These are phyloP conservation scores for Emberiza fucata DNA, from an alignment of 2,113 vertebrate species.

Conservation along the genomic window DNA sequence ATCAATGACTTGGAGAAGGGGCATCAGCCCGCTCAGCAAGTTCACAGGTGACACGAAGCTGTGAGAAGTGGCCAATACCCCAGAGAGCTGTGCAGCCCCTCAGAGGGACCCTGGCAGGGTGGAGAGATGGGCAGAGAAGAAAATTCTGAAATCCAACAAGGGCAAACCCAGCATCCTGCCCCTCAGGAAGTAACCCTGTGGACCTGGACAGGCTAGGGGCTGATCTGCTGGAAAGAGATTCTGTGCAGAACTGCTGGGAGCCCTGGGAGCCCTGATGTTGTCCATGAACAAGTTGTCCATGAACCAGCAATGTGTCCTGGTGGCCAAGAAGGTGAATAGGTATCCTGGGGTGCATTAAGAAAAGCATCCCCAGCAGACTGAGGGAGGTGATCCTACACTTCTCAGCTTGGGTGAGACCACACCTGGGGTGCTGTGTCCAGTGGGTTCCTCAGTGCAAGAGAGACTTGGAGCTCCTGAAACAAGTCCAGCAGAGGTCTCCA, in stretches of 20 bases:
- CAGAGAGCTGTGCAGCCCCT: background rate
- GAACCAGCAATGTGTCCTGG: background rate
- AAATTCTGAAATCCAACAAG: fast-evolving
- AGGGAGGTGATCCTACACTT: background rate
- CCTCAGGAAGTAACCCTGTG: background rate
- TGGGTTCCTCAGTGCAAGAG: background rate
- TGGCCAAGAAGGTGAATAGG: background rate
- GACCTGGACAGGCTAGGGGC: fast-evolving
- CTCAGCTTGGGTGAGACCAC: background rate
- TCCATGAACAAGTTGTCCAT: background rate
- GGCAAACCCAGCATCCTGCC: fast-evolving
- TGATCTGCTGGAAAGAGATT: background rate
- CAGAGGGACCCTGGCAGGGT: fast-evolving
- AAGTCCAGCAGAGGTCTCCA: background rate
- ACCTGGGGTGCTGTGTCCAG: background rate
- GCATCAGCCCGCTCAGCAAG: background rate
- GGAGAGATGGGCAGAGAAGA: background rate
- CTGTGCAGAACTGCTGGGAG: background rate
- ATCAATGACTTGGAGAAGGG: background rate
- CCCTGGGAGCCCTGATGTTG: too few species aligned
- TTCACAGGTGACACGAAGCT: background rate
- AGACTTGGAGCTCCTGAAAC: background rate
- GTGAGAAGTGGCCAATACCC: background rate
- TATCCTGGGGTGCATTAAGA: background rate
- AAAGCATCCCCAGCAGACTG: fast-evolving